Base-by-base conservation (phyloP, 2,888 invertebrate species). In the Epirrita christyi region DNA sequence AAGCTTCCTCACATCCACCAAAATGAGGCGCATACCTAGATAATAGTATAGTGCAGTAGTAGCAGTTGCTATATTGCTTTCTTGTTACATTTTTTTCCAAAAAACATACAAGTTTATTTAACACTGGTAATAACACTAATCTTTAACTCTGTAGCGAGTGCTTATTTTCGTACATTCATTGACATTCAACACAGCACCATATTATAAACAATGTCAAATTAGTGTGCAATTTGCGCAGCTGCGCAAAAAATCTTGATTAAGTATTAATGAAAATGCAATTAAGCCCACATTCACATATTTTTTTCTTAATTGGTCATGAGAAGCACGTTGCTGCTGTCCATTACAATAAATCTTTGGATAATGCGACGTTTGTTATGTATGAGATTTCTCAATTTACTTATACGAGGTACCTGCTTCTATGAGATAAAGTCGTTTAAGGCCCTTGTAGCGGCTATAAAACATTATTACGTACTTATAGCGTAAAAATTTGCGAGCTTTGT, bases 251-350 rank as follows among this genome's bases (percentile, higher is more conserved):
- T 55, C 47, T 51, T 64, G 61, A 70, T 70, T 68, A 70, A 60
- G 66, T 72, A 74, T 79, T 72, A 76, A 81, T 81, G 73, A 79
- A 80, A 80, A 79, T 63, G 73, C 72, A 80, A 77, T 81, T 74
- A 81, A 78, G 66, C 67, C 66, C 60, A 67, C 67, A 76, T 76
- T 76, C 71, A 74, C 72, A 70, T 71, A 69, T 73, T 75, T 75
- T n/a, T 74, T 74, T 73, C 69, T 75, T 72, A 70, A 71, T 69
- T 70, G 70, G 59, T 60, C 61, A 72, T 66, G 67, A 71, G 66
- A 66, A 63, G 61, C 66, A 67, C 67, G 66, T 59, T 67, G 66
- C 61, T 65, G 63, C 60, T 64, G 68, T 66, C 70, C 75, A 78
- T 81, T 78, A 78, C 73, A 75, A 72, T 79, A 80, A 80, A 80